A percentile compares a stretch with the other conserved stretches of the same genome.
Conservation (phyloP, 1,140 invertebrate genomes). For the Mesaphorura yosii region DNA sequence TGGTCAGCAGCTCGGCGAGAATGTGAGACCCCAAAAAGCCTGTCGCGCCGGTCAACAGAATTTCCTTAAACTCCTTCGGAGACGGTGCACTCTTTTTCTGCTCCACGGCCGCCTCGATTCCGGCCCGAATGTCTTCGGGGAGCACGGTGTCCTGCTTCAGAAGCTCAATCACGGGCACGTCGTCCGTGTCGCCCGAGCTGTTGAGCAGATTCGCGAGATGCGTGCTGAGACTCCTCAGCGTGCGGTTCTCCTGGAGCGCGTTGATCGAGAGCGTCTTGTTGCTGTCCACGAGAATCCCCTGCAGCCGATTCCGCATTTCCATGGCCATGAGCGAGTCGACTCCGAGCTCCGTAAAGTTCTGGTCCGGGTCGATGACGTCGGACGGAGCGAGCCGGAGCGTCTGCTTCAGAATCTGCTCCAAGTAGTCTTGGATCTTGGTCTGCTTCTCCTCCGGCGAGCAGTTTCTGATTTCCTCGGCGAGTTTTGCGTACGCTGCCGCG, state of each 20-base stretch:
- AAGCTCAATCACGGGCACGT: background rate
- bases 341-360: slow-evolving; percentile 16
- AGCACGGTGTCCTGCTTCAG: background rate
- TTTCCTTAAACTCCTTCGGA: background rate
- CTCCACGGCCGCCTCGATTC: background rate
- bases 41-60: slow-evolving; percentile 9
- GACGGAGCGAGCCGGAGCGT: slow-evolving; percentile 9
- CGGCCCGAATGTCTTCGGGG: background rate
- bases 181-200: background rate
- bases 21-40: slow-evolving; percentile 5
- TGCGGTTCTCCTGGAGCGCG: slow-evolving; percentile 11
- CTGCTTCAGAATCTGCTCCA: background rate
- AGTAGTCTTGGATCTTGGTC: background rate
- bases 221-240: background rate
- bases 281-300: background rate
- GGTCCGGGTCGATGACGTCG: slow-evolving; percentile 10
- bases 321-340: slow-evolving; percentile 20
- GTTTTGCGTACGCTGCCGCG: background rate
- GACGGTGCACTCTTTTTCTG: background rate
- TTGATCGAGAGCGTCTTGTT: slow-evolving; percentile 7
- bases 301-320: slow-evolving; percentile 17
- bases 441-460: background rate
- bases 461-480: background rate
- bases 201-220: background rate
- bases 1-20: background rate